Conservation (phyloP, 2,888 invertebrate species). For the Fragum fragum region DNA sequence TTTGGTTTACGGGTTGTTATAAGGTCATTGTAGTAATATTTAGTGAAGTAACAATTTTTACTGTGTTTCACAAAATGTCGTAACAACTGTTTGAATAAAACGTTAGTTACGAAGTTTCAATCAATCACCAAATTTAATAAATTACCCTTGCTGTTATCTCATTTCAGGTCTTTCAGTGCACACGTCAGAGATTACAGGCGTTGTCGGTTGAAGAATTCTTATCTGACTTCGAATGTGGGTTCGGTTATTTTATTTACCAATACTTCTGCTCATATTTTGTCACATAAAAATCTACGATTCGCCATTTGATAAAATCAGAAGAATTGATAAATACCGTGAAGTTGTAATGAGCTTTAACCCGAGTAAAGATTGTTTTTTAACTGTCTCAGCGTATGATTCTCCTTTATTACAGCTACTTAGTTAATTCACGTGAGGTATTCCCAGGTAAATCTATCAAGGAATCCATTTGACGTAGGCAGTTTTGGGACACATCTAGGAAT, state of each 20-base stretch:
- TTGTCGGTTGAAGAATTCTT: not conserved
- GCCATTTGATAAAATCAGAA: not conserved
- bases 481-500: not conserved
- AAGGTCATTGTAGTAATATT: no score
- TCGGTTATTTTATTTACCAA: no score
- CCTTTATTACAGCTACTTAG: constrained; percentile 28
- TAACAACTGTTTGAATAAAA: not conserved
- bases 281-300: not conserved
- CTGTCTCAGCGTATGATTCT: not conserved
- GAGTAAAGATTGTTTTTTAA: not conserved
- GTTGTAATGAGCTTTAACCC: not conserved
- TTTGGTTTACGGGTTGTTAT: no score
- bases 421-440: constrained; percentile 19
- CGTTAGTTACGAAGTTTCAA: not conserved
- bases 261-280: no score
- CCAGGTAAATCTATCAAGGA: constrained; percentile 36
- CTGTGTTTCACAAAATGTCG: not conserved
- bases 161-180: not conserved
- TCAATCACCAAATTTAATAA: not conserved
- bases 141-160: not conserved
- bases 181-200: not conserved
- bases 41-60: not conserved
- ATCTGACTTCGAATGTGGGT: not conserved
- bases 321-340: not conserved
- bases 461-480: constrained; percentile 35